Percentiles rank a stretch among this genome's conserved stretches.
Conservation (phyloP, 1,140 invertebrate species). For the Caenorhabditis inopinata region DNA sequence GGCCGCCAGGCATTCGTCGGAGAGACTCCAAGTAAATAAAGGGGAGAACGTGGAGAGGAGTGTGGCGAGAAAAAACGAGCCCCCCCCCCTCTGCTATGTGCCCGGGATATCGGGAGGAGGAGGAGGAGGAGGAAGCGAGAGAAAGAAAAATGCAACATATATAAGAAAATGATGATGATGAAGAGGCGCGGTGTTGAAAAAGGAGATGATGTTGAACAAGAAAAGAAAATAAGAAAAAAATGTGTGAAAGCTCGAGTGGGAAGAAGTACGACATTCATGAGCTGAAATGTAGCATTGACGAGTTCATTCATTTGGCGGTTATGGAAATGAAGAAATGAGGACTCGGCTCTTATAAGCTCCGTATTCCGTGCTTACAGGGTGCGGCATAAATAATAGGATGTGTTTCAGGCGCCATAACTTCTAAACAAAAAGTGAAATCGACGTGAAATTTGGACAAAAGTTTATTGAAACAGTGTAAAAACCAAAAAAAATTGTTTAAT, state of each 20-base stretch:
- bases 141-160: conserved; percentile 7
- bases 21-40: conserved; percentile 33
- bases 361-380: too few relatives aligned
- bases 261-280: neutral
- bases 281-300: neutral
- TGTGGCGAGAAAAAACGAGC: conserved; percentile 32
- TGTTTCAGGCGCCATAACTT: too few relatives aligned
- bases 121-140: neutral
- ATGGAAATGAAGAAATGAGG: neutral
- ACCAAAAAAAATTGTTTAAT: too few relatives aligned
- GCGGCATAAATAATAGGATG: too few relatives aligned
- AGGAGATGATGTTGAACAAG: neutral
- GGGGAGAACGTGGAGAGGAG: conserved; percentile 25
- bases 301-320: neutral
- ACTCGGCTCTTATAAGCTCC: neutral
- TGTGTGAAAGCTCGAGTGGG: neutral
- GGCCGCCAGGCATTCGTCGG: neutral
- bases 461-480: too few relatives aligned
- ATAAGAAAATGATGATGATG: conserved; percentile 26
- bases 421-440: too few relatives aligned
- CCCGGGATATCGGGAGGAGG: neutral
- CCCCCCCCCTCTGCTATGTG: too few relatives aligned
- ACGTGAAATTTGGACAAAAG: too few relatives aligned
- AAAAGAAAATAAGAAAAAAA: neutral
- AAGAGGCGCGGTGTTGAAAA: neutral